Evolutionary conservation across 2,888 invertebrate genomes (phyloP).

Genomic region (Eupeodes latifasciatus): DNA sequence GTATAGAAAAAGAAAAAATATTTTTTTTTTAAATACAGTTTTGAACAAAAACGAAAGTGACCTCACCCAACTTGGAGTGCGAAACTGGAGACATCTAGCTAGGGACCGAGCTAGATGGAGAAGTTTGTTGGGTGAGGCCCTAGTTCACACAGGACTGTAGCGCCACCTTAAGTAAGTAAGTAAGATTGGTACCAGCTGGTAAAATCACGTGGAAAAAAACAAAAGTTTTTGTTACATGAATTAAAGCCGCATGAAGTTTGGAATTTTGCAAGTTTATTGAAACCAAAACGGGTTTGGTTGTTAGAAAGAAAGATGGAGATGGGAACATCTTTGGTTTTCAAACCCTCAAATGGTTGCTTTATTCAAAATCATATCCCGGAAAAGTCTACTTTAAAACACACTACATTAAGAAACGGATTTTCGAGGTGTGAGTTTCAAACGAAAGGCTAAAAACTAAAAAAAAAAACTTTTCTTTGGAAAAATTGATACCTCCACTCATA

Average conservation of each 20-base stretch:
- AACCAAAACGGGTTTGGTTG: background rate
- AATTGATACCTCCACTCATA: background rate
- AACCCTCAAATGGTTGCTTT: background rate
- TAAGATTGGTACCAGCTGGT: conserved; percentile 10
- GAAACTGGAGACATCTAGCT: no score
- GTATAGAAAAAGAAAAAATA: no score
- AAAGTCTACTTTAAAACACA: background rate
- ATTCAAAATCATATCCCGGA: background rate
- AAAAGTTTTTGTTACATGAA: conserved; percentile 7
- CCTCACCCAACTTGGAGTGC: background rate
- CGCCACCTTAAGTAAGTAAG: no score
- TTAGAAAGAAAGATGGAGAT: background rate
- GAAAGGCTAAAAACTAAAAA: background rate
- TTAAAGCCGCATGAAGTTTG: background rate
- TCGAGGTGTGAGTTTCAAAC: conserved; percentile 3
- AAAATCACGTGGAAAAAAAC: conserved; percentile 10
- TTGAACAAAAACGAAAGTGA: background rate
- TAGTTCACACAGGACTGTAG: no score
- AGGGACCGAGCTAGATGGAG: no score
- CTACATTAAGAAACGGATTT: conserved; percentile 12
- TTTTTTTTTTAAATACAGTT: no score
- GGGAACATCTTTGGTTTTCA: conserved; percentile 6
- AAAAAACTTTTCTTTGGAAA: conserved; percentile 1
- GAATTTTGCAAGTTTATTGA: conserved; percentile 3
- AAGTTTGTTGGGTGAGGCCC: no score